Conservation (phyloP, 2,888 invertebrate genomes). For the Heliconius hortense region DNA sequence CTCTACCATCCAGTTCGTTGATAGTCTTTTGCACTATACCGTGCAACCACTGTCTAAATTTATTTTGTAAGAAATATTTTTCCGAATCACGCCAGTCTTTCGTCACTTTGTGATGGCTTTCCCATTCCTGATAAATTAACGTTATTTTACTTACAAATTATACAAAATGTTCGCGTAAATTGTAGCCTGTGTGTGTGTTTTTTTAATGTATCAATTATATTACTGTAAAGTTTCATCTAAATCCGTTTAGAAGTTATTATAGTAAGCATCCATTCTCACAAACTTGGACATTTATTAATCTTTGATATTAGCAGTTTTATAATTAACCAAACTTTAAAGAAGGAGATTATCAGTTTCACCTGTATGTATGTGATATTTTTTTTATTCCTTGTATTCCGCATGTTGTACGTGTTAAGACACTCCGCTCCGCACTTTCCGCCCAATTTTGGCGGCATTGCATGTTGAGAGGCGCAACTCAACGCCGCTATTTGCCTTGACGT, state of each 20-base stretch:
- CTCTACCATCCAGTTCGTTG: constrained; percentile 59
- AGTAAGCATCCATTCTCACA: background rate
- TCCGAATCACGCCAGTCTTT: constrained; percentile 70
- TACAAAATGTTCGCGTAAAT: too few relatives aligned
- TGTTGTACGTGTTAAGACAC: too few relatives aligned
- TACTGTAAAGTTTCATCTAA: background rate
- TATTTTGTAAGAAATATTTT: constrained; percentile 72
- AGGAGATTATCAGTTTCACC: too few relatives aligned
- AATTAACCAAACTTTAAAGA: too few relatives aligned
- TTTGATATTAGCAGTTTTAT: too few relatives aligned
- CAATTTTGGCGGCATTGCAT: too few relatives aligned
- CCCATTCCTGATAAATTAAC: constrained; percentile 52
- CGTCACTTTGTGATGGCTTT: constrained; percentile 64
- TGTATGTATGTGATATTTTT: too few relatives aligned
- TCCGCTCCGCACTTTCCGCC: too few relatives aligned
- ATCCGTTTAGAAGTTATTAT: background rate
- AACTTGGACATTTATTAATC: background rate
- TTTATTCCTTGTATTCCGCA: too few relatives aligned
- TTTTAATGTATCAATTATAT: background rate
- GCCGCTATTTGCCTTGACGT: too few relatives aligned
- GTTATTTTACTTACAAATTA: too few relatives aligned
- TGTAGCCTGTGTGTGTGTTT: background rate
- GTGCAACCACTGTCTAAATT: constrained; percentile 81
- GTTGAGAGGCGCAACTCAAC: too few relatives aligned
- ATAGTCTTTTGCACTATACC: constrained; percentile 69